A percentile compares a stretch with the other conserved stretches of the same genome.
Conservation (phyloP, 2,113 vertebrate genomes). For the Mirounga angustirostris region DNA sequence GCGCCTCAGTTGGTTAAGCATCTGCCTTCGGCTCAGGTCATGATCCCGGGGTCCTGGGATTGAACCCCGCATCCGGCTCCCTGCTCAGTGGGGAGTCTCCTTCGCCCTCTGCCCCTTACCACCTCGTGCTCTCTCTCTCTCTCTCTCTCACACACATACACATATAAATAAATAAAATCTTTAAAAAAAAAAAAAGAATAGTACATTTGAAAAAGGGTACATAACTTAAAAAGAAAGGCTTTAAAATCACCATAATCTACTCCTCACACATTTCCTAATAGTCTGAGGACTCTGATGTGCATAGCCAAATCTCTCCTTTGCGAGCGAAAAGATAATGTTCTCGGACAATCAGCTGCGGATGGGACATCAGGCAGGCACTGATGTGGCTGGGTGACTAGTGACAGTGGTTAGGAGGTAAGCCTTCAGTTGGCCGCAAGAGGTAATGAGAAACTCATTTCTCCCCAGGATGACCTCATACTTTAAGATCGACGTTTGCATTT, state of each 20-base stretch:
- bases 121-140: no score
- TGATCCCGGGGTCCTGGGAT: no score
- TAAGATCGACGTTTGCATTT: slow-evolving; percentile 2
- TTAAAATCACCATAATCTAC: background rate
- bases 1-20: no score
- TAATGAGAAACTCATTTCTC: background rate
- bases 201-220: background rate
- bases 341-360: background rate
- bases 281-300: background rate
- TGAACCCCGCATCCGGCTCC: no score
- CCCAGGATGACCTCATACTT: background rate
- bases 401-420: background rate
- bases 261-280: background rate
- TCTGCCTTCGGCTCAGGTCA: no score
- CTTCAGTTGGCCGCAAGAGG: background rate
- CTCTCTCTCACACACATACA: no score
- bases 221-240: background rate
- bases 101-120: no score
- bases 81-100: no score
- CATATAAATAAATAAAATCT: no score
- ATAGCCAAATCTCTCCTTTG: background rate
- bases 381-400: background rate
- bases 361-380: background rate
- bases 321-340: background rate
- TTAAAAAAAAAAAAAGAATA: background rate